phyloP scores from a whole-genome alignment of 2,888 invertebrate genomes.

The Cyclophora albipunctata region DNA sequence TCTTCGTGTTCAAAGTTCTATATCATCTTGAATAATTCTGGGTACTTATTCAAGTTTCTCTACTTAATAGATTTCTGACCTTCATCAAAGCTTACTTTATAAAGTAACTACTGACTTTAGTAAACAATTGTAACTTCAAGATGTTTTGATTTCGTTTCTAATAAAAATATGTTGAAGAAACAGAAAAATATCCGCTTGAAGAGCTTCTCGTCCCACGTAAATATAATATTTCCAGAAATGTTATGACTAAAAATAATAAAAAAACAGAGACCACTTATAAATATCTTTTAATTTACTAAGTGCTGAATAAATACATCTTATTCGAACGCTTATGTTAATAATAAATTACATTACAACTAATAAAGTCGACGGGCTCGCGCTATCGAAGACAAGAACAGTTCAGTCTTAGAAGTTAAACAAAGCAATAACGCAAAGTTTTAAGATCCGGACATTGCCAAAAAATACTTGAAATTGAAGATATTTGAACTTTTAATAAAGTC shows the following conservation, averaged over 20 bases:
- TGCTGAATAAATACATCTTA: slow-evolving; percentile 70
- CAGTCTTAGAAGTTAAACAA: slow-evolving; percentile 48
- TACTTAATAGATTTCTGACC: too few species aligned
- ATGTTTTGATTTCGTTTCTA: too few species aligned
- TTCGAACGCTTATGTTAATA: slow-evolving; percentile 40
- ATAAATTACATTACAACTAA: slow-evolving; percentile 54
- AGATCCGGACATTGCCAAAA: slow-evolving; percentile 33
- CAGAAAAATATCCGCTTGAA: too few species aligned
- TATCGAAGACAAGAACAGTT: slow-evolving; percentile 41
- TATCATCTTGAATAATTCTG: too few species aligned
- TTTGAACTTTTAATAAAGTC: slow-evolving; percentile 32
- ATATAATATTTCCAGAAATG: too few species aligned
- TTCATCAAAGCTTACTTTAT: too few species aligned
- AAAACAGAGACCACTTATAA: slow-evolving; percentile 23
- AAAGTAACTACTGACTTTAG: too few species aligned
- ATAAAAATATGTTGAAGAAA: too few species aligned
- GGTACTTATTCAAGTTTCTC: too few species aligned
- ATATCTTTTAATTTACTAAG: slow-evolving; percentile 47
- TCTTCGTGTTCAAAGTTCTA: too few species aligned
- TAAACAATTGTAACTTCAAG: too few species aligned
- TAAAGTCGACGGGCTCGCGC: slow-evolving; percentile 73
- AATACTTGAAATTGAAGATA: slow-evolving; percentile 22
- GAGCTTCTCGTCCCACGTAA: too few species aligned
- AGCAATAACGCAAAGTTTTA: slow-evolving; percentile 42
- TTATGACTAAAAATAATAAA: slow-evolving; percentile 14